Base-by-base conservation (phyloP, 1,140 invertebrate genomes). In the Drosophila nigromelanica region DNA sequence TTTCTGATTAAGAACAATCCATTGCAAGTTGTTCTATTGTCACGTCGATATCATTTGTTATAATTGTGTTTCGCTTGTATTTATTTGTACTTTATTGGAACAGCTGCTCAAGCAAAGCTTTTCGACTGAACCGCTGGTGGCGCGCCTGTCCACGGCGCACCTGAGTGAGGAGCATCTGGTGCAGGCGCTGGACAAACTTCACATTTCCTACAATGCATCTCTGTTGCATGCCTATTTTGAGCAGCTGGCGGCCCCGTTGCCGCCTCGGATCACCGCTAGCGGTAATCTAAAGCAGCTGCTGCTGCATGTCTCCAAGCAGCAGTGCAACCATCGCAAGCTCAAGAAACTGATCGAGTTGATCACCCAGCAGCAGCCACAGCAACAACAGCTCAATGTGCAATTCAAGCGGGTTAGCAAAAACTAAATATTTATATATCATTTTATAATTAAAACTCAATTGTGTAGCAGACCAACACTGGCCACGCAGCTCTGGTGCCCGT, bases 111-210 rank as follows among this genome's bases (percentile, higher is more conserved):
- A 91, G 62, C 77, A 77, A 76, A 82, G 68, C 59, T 78, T 89
- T 69, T 59, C 74, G 71, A 80, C 75, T 72, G 81, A 87, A 67
- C 73, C 79, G 48, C 73, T 69, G 58, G 76, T 76, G 52, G 73
- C 60, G 30, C 76, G 69, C 18, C 73, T 91, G 30, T 63, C 85
- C 24, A 90, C 90, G 30, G 63, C 74, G 56, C 69, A 90, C 52
- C 60, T 74, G 47, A 87, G 81, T 58, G 82, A 89, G 73, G 75
- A 80, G 50, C 69, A 80, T 54, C 64, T 91, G 79, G 73, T 89
- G 79, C 85, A 90, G 75, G 85, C 90, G 58, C 78, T 91, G 62
- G 86, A 91, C 51, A 80, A 89, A 68, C 74, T 91, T 69, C 69
- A 90, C 54, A 70, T 91, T 45, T 55, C 81, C 48, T 91, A 90